A percentile compares a stretch with the other conserved stretches of the same genome.
These are phyloP conservation scores for Gobionotothen gibberifrons DNA, from an alignment of 2,797 vertebrate genomes.

Conservation along the genomic window DNA sequence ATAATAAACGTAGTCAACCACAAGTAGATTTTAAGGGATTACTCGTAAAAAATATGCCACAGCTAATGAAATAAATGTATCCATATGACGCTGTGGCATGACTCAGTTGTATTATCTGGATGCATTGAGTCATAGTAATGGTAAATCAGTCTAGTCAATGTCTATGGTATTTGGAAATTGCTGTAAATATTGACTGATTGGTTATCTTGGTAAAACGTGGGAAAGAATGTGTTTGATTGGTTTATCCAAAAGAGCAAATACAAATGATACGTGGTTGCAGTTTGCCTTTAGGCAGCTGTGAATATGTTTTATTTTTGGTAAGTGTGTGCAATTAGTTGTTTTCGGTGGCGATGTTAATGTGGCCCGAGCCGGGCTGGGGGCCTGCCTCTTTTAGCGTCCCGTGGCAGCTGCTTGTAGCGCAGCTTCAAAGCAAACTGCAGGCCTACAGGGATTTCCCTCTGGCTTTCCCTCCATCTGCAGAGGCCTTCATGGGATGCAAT, in stretches of 20 bases:
- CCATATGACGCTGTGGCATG: slow-evolving; percentile 11
- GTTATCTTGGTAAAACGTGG: slow-evolving; percentile 26
- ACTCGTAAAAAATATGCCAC: slow-evolving; percentile 3
- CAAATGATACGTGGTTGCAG: slow-evolving; percentile 15
- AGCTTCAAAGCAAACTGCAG: slow-evolving; percentile 70
- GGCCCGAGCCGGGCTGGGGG: slow-evolving; percentile 43
- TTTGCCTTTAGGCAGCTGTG: slow-evolving; percentile 24
- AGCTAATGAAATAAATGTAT: not conserved
- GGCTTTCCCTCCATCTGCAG: slow-evolving; percentile 81
- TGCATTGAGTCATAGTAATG: slow-evolving; percentile 29
- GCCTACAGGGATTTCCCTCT: slow-evolving; percentile 75
- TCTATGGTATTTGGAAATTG: slow-evolving; percentile 1
- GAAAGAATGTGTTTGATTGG: slow-evolving; percentile 39
- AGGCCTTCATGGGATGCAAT: slow-evolving; percentile 63
- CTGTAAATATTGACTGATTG: slow-evolving; percentile 7
- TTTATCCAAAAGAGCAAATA: slow-evolving; percentile 13
- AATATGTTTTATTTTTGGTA: slow-evolving; percentile 30
- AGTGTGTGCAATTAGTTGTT: slow-evolving; percentile 53
- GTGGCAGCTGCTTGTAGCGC: slow-evolving; percentile 56
- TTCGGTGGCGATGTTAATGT: slow-evolving; percentile 53
- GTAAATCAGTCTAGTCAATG: not conserved
- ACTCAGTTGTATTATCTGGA: slow-evolving; percentile 7
- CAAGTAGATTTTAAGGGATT: not conserved
- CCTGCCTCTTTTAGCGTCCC: slow-evolving; percentile 50
- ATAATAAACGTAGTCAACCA: not conserved